Base-by-base conservation (phyloP, 2,113 vertebrate genomes). In the Grammomys dolichurus region DNA sequence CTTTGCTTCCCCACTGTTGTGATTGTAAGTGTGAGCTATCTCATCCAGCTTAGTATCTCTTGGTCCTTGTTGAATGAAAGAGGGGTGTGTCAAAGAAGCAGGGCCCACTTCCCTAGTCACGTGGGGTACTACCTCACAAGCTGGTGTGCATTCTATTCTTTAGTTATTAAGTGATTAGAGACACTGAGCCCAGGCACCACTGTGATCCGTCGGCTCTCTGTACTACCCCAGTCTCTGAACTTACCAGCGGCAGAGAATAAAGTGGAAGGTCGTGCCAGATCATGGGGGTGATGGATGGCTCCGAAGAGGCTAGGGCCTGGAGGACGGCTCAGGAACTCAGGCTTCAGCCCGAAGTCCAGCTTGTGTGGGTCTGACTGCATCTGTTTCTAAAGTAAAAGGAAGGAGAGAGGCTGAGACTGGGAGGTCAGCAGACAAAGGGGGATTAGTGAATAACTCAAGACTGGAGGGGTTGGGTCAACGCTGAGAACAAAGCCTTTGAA, bases 291-390 rank as follows among this genome's bases (percentile, higher is more conserved):
- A 98, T 99, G 99, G 97, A 99, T 99, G 93, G 99, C 99, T 92
- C 99, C 99, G 12, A 99, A 99, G 90, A 99, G 99, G 96, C 99
- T 99, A 60, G 99, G 99, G 72, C 99, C 99, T 0, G 99, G 99
- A 80, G 99, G 99, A 92, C 99, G 99, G 98, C 99, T 99, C 97
- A 99, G 98, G 98, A 99, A 99, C 98, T 99, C 99, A 0, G 99
- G 99, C 97, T 99, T 99, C 98, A 99, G 98, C 92, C 99, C 99
- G 0, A 99, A 99, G 98, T 99, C 99, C 97, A 99, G 98, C 98
- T 99, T 99, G 98, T 99, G 99, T 17, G 99, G 99, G 98, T 99
- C 99, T 75, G 99, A 99, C 98, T 99, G 99, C 99, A 99, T 99
- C 99, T 99, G 99, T 98, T 99, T 99, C 99, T 99, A 97, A 96